Percentiles rank a stretch among this genome's conserved stretches.
Conservation (phyloP, 1,140 invertebrate genomes). For the Dufourea novaeangliae region DNA sequence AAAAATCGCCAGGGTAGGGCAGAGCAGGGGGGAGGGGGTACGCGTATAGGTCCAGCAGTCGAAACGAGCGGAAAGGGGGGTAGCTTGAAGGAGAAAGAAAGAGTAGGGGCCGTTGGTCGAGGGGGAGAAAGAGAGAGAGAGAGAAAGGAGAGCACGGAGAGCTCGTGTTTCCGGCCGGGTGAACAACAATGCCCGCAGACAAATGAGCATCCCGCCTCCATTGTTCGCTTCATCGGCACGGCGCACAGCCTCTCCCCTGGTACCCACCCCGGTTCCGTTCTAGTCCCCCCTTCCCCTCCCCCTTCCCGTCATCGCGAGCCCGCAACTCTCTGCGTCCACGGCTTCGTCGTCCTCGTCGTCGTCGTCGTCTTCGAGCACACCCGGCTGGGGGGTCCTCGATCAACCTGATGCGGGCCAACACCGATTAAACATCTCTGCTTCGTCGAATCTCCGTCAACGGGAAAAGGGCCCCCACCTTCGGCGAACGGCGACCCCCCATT, state of each 20-base stretch:
- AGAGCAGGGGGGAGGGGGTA: too few species aligned
- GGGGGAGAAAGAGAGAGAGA: conserved; percentile 55
- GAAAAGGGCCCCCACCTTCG: conserved; percentile 4
- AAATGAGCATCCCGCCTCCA: conserved; percentile 82
- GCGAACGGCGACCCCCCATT: not conserved
- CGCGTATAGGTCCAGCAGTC: conserved; percentile 7
- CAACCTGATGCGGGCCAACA: conserved; percentile 79
- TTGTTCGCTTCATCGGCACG: conserved; percentile 79
- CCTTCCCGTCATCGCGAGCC: conserved; percentile 50
- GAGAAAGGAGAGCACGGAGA: conserved; percentile 62
- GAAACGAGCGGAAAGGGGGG: conserved; percentile 40
- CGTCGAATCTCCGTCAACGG: conserved; percentile 76
- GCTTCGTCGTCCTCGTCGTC: conserved; percentile 1
- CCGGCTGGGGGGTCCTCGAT: conserved; percentile 78
- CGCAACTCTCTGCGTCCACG: conserved; percentile 33
- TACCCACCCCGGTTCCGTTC: conserved; percentile 60
- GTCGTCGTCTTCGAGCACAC: conserved; percentile 39
- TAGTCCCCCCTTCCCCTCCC: conserved; percentile 48
- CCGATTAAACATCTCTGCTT: conserved; percentile 78
- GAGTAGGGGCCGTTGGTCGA: conserved; percentile 40
- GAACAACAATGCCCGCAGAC: conserved; percentile 81
- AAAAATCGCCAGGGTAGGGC: conserved; percentile 10
- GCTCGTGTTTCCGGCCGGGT: conserved; percentile 79
- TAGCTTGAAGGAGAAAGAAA: conserved; percentile 15
- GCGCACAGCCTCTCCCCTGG: conserved; percentile 64